Evolutionary conservation across 2,113 vertebrate genomes (phyloP), one percentile per base, ranked within the genome.

Genomic region (Dipodomys stephensi): DNA sequence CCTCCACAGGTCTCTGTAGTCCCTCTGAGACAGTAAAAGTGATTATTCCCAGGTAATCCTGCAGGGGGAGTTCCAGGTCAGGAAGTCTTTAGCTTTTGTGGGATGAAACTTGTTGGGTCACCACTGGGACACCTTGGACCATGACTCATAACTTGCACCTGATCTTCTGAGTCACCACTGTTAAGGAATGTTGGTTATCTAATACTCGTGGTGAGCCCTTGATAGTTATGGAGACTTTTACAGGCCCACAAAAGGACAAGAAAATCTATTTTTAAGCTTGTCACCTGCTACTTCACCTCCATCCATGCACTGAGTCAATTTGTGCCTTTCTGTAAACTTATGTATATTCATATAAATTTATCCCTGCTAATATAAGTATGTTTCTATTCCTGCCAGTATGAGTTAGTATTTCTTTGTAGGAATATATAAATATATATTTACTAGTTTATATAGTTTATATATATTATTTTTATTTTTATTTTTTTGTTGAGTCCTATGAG

Each of bases 321-420:
- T 88, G 30, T 86, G 65, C 25, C 83, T 83, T 32, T 60, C 49
- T 83, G 30, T 74, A 73, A 81, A 72, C 44, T 85, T 84, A 86
- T 0, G 23, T 9, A 78, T 53, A 86, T 88, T 85, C 78, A 90
- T 69, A 76, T 67, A 78, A 60, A 92, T 92, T 90, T 93, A 11
- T 20, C 35, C 57, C 68, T 90, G 76, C 44, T 93, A 57, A 78
- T 71, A 9, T 57, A 67, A 84, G 15, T 60, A 27, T 80, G 86
- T 46, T 88, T 84, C 32, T 86, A 12, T 96, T 92, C 86, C 76
- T 87, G 80, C 44, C 15, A 92, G 22, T 68, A 46, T 92, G 90
- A 93, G n/a, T 81, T 94, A 87, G 32, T 96, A 19, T 93, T 95
- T 93, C 77, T 93, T 65, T 90, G 92, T 93, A 94, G 94, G 86